phyloP scores from a whole-genome alignment of 2,888 invertebrate genomes.

The Xanthia togata region DNA sequence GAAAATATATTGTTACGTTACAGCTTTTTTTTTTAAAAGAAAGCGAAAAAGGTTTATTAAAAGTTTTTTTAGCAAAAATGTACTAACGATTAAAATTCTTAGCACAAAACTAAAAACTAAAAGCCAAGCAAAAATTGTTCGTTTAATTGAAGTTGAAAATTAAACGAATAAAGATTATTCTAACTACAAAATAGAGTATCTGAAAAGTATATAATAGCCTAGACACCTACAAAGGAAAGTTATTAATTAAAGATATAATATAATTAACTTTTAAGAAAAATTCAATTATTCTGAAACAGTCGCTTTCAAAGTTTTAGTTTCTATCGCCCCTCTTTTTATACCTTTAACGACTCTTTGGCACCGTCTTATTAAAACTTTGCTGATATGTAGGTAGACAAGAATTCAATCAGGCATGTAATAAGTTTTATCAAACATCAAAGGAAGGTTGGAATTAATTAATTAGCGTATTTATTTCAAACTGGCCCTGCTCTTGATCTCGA shows the following conservation, averaged over 20 bases:
- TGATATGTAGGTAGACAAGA: slow-evolving; percentile 38
- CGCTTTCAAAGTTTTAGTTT: slow-evolving; percentile 32
- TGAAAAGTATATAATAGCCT: slow-evolving; percentile 25
- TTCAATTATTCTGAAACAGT: slow-evolving; percentile 44
- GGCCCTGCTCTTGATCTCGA: too few species aligned
- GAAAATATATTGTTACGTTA: not conserved
- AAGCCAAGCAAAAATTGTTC: too few species aligned
- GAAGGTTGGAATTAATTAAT: slow-evolving; percentile 1
- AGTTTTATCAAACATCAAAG: slow-evolving; percentile 30
- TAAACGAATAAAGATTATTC: slow-evolving; percentile 19
- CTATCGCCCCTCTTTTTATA: slow-evolving; percentile 21
- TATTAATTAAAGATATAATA: slow-evolving; percentile 47
- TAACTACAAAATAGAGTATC: slow-evolving; percentile 21
- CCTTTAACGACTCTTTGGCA: slow-evolving; percentile 11
- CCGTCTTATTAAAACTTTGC: slow-evolving; percentile 53
- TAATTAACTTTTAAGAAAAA: slow-evolving; percentile 55
- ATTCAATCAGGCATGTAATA: slow-evolving; percentile 20
- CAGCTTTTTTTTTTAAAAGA: not conserved
- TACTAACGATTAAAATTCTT: not conserved
- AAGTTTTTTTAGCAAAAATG: not conserved
- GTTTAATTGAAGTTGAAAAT: slow-evolving; percentile 27
- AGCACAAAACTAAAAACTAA: not conserved
- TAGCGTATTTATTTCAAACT: not conserved
- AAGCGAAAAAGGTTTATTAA: not conserved
- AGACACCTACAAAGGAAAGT: slow-evolving; percentile 41